Conservation (phyloP, 2,797 vertebrate genomes). For the Periophthalmus magnuspinnatus region DNA sequence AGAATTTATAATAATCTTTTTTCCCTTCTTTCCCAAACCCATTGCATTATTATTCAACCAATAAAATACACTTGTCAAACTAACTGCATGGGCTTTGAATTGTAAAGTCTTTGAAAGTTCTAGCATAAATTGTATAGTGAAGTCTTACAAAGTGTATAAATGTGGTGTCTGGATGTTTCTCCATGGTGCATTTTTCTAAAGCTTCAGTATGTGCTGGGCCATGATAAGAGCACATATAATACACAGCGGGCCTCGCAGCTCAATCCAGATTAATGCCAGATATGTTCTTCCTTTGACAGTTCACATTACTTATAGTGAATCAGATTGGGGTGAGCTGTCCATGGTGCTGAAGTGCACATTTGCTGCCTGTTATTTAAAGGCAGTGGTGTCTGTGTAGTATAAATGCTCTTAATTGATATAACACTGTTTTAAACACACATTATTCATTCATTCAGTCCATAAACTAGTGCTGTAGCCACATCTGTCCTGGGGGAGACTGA, state of each 20-base stretch:
- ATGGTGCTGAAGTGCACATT: background rate
- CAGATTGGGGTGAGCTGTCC: conserved; percentile 10
- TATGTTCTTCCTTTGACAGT: conserved; percentile 2
- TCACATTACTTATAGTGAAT: conserved; percentile 8
- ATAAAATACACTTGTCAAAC: conserved; percentile 11
- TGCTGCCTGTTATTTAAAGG: background rate
- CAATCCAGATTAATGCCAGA: conserved; percentile 8
- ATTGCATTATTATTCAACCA: background rate
- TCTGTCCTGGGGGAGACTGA: background rate
- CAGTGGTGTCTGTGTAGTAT: background rate
- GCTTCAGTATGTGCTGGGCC: conserved; percentile 3
- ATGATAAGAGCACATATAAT: conserved; percentile 7
- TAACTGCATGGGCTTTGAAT: background rate
- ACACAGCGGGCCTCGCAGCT: background rate
- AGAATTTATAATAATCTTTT: too few relatives aligned
- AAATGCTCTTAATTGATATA: background rate
- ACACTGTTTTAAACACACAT: background rate
- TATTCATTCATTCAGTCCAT: too few relatives aligned
- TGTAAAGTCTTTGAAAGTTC: background rate
- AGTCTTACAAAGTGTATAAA: background rate
- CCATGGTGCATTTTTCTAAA: background rate
- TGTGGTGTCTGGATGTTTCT: background rate
- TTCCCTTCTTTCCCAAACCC: background rate
- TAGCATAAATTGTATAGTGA: background rate
- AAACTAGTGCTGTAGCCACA: too few relatives aligned